phyloP scores from a whole-genome alignment of 2,888 invertebrate genomes.

The Cheilosia variabilis region DNA sequence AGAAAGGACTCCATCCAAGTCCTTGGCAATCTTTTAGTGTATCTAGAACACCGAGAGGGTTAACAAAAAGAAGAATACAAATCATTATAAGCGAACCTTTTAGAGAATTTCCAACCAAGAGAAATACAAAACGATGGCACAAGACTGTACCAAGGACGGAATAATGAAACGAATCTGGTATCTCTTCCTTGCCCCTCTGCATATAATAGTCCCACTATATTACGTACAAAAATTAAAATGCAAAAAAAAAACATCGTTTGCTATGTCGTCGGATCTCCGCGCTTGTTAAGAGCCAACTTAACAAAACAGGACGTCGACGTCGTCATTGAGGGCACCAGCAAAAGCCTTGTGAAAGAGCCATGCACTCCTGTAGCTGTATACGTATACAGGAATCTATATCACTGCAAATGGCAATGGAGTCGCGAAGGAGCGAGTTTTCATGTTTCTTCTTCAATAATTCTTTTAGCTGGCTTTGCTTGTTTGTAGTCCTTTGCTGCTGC shows the following conservation, averaged over 20 bases:
- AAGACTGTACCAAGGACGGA: not conserved
- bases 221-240: not conserved
- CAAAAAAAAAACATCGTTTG: not conserved
- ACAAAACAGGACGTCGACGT: conserved; percentile 54
- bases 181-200: not conserved
- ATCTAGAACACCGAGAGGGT: conserved; percentile 8
- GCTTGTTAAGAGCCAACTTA: conserved; percentile 64
- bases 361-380: not conserved
- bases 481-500: conserved; percentile 21
- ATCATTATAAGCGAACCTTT: conserved; percentile 14
- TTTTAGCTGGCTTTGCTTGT: conserved; percentile 45
- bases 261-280: conserved; percentile 29
- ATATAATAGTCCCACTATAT: not conserved
- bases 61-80: conserved; percentile 1
- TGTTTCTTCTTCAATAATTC: conserved; percentile 48
- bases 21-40: conserved; percentile 4
- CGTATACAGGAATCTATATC: conserved; percentile 44
- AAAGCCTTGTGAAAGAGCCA: not conserved
- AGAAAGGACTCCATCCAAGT: conserved; percentile 3
- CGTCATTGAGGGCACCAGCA: conserved; percentile 1
- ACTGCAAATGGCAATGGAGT: conserved; percentile 11
- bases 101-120: not conserved
- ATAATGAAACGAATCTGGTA: conserved; percentile 7
- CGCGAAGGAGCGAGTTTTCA: conserved; percentile 38
- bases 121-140: not conserved